These are phyloP conservation scores for Falco novaeseelandiae DNA, from an alignment of 2,797 vertebrate species.

Conservation along the genomic window DNA sequence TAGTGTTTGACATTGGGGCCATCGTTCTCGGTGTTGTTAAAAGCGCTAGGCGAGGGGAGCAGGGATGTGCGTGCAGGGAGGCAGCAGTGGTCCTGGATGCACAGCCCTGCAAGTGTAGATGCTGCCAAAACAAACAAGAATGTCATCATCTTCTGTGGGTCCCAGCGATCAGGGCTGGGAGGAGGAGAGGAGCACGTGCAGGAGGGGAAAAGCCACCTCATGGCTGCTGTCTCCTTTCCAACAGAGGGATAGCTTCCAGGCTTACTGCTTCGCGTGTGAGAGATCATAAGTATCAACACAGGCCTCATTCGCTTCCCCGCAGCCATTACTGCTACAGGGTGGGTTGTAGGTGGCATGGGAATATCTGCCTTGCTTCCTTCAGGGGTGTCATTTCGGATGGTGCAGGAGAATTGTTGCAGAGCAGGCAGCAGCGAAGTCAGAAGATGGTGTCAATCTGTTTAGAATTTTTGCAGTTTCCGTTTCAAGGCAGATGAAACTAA, in stretches of 20 bases:
- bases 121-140: neutral
- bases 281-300: fast-evolving
- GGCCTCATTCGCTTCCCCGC: neutral
- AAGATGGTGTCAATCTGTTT: neutral
- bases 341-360: neutral
- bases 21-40: fast-evolving
- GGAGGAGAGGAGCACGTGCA: neutral
- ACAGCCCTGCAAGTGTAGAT: fast-evolving
- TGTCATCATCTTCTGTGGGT: neutral
- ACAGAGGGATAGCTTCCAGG: neutral
- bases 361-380: neutral
- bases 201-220: neutral
- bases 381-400: neutral
- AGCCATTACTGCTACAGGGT: fast-evolving
- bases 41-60: neutral
- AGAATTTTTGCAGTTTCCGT: neutral
- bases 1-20: neutral
- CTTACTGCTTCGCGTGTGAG: fast-evolving
- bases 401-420: neutral
- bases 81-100: fast-evolving
- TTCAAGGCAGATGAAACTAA: slow-evolving; percentile 21
- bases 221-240: neutral
- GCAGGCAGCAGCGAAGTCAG: neutral
- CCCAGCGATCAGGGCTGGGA: neutral
- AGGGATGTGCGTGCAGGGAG: neutral